Conservation (phyloP, 2,888 invertebrate genomes). For the Reticulitermes lucifugus region DNA sequence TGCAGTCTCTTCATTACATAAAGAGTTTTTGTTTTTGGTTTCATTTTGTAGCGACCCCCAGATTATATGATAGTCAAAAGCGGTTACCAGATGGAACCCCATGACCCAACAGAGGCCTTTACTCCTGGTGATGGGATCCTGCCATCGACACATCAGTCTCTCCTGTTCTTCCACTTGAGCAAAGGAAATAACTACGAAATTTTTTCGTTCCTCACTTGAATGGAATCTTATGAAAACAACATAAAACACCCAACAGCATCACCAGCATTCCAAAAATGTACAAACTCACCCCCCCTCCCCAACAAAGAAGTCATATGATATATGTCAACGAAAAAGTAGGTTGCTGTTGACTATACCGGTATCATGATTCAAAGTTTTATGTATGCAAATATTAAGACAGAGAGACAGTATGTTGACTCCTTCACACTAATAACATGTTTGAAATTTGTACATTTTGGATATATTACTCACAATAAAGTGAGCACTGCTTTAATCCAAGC, state of each 20-base stretch:
- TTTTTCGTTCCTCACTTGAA: slow-evolving; percentile 6
- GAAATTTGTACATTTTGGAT: background rate
- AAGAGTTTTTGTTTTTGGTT: slow-evolving; percentile 1
- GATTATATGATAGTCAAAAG: slow-evolving; percentile 7
- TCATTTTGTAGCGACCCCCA: slow-evolving; percentile 37
- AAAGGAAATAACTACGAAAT: background rate
- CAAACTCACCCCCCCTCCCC: background rate
- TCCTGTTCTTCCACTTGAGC: slow-evolving; percentile 6
- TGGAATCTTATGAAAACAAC: slow-evolving; percentile 1
- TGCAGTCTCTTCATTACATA: slow-evolving; percentile 6
- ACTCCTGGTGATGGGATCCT: slow-evolving; percentile 37
- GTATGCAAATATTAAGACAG: too few relatives aligned
- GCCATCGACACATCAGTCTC: background rate
- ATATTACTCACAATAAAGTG: background rate
- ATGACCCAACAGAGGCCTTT: slow-evolving; percentile 31
- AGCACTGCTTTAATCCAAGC: background rate
- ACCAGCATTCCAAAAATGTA: slow-evolving; percentile 14
- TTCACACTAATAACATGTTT: background rate
- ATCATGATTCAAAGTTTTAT: too few relatives aligned
- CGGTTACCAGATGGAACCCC: slow-evolving; percentile 22
- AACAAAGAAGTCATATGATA: background rate
- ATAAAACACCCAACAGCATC: slow-evolving; percentile 6
- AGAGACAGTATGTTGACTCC: too few relatives aligned
- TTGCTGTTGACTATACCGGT: too few relatives aligned
- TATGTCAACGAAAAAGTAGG: background rate